Percentiles rank a stretch among this genome's conserved stretches.
These are phyloP conservation scores for Dyspetes luteomarginatus DNA, from an alignment of 2,888 invertebrate species.

Conservation along the genomic window DNA sequence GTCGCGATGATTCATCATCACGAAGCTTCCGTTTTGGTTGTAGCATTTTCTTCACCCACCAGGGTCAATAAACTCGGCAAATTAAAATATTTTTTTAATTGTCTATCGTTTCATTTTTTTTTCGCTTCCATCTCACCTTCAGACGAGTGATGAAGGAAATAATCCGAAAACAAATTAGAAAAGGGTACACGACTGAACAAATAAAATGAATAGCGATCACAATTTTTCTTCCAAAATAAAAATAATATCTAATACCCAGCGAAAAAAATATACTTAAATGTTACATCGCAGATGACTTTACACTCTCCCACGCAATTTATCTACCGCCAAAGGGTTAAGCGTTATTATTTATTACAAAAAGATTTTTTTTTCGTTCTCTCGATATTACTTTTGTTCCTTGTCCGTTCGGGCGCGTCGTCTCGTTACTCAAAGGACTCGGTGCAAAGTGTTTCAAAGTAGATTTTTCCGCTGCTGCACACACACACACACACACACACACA, in stretches of 20 bases:
- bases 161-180: too few species aligned
- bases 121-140: too few species aligned
- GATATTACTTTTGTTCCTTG: neutral
- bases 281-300: neutral
- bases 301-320: neutral
- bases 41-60: neutral
- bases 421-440: conserved; percentile 24
- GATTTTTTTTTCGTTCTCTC: neutral
- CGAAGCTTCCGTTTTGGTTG: neutral
- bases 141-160: too few species aligned
- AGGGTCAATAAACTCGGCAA: neutral
- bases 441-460: neutral
- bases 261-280: neutral
- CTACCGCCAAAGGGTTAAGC: neutral
- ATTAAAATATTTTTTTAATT: neutral
- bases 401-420: neutral
- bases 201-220: too few species aligned
- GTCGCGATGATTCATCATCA: neutral
- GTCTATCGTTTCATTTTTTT: neutral
- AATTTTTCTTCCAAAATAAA: too few species aligned
- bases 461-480: neutral
- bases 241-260: neutral
- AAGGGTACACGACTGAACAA: too few species aligned
- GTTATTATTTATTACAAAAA: neutral
- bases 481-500: conserved; percentile 1